Evolutionary conservation across 53 echinoderm and acorn worm species (phyloP).

Genomic region (Zoroaster sp.): DNA sequence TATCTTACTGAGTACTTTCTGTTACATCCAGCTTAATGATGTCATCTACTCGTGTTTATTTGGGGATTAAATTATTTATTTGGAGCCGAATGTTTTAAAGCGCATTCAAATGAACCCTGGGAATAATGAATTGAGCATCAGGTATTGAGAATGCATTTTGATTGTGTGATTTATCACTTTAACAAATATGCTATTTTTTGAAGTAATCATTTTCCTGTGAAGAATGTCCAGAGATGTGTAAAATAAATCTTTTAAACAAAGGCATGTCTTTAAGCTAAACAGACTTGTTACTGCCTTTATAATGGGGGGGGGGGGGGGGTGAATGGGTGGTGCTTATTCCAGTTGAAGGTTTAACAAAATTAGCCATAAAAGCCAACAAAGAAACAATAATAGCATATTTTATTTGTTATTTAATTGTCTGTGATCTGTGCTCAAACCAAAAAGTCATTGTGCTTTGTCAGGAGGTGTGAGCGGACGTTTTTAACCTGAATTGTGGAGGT

Average conservation of each 20-base stretch:
- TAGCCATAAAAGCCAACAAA: background rate
- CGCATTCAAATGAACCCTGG: background rate
- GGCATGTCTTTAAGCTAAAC: background rate
- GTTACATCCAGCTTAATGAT: slow-evolving; percentile 5
- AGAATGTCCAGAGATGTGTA: background rate
- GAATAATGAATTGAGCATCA: background rate
- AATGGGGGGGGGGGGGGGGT: too few species aligned
- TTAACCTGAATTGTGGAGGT: background rate
- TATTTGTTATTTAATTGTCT: background rate
- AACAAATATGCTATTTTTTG: background rate
- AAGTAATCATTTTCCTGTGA: too few species aligned
- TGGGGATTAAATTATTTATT: background rate
- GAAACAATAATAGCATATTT: background rate
- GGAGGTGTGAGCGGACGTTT: background rate
- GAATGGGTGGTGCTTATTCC: too few species aligned
- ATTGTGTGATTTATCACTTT: too few species aligned
- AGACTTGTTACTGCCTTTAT: too few species aligned
- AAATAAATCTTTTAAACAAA: background rate
- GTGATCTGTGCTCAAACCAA: background rate
- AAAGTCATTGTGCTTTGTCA: background rate
- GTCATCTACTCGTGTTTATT: background rate
- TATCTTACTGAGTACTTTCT: background rate
- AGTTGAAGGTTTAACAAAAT: too few species aligned
- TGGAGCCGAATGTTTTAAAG: background rate
- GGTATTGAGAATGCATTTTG: background rate